Evolutionary conservation across 2,888 invertebrate genomes (phyloP).

Genomic region (Platycheirus rosarum): DNA sequence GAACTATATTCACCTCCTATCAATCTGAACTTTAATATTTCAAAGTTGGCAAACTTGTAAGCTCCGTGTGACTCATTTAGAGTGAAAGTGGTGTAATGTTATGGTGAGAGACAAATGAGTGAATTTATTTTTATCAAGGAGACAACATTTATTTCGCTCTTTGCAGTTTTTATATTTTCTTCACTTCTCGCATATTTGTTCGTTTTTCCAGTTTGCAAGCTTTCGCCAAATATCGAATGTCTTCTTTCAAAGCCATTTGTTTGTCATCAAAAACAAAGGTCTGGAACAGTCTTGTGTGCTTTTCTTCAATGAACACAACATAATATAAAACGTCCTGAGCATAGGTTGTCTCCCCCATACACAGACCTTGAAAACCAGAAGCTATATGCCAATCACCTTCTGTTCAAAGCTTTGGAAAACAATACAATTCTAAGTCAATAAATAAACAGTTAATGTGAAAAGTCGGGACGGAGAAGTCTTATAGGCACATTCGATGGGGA

Average conservation of each 20-base stretch:
- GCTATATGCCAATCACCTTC: slow-evolving; percentile 57
- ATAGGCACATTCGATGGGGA: slow-evolving; percentile 21
- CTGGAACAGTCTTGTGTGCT: slow-evolving; percentile 41
- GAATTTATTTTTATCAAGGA: not conserved
- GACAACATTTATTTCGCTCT: not conserved
- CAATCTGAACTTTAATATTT: not conserved
- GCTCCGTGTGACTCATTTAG: slow-evolving; percentile 32
- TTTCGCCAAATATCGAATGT: slow-evolving; percentile 18
- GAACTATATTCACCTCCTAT: not conserved
- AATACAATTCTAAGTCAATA: slow-evolving; percentile 37
- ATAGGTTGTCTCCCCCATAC: slow-evolving; percentile 18
- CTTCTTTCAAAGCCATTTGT: not conserved
- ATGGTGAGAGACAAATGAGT: slow-evolving; percentile 26
- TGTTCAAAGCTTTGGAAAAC: slow-evolving; percentile 15
- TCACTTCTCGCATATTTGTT: not conserved
- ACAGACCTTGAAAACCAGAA: slow-evolving; percentile 57
- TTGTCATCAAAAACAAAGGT: slow-evolving; percentile 64
- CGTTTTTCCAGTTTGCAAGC: slow-evolving; percentile 47
- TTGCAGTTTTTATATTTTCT: not conserved
- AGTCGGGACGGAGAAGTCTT: slow-evolving; percentile 13
- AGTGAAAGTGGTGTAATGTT: slow-evolving; percentile 30
- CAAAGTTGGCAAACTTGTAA: slow-evolving; percentile 31
- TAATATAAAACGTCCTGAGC: slow-evolving; percentile 5
- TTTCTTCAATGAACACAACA: slow-evolving; percentile 31
- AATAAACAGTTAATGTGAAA: slow-evolving; percentile 32